Conservation (phyloP, 2,888 invertebrate species). For the Pomacea canaliculata region DNA sequence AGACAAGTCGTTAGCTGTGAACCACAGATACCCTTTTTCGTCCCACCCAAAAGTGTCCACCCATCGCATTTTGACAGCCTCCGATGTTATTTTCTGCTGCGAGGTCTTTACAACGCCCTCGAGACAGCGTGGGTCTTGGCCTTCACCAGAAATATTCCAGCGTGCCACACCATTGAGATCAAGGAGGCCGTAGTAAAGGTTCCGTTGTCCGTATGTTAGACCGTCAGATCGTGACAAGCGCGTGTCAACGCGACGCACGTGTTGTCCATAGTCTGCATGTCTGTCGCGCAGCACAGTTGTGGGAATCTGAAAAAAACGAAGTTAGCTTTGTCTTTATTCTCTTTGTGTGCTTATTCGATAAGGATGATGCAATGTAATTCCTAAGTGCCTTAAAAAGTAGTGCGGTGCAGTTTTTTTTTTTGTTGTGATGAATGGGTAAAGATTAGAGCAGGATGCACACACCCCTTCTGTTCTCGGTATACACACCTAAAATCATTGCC, state of each 20-base stretch:
- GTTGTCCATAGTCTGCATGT: conserved; percentile 14
- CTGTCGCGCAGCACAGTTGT: conserved; percentile 41
- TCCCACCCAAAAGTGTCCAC: conserved; percentile 51
- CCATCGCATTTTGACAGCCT: conserved; percentile 49
- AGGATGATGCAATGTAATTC: too few species aligned
- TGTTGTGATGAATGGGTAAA: too few species aligned
- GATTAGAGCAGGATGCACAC: too few species aligned
- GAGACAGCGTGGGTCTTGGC: conserved; percentile 32
- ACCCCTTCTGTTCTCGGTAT: too few species aligned
- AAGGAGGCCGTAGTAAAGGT: conserved; percentile 49
- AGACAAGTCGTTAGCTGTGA: conserved; percentile 50
- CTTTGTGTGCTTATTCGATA: too few species aligned
- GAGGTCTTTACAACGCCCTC: conserved; percentile 37
- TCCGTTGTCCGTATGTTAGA: conserved; percentile 44
- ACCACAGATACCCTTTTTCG: conserved; percentile 50
- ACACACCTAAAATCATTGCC: too few species aligned
- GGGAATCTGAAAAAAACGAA: conserved; percentile 36
- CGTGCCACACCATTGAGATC: conserved; percentile 45
- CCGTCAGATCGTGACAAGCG: conserved; percentile 49
- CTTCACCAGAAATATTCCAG: conserved; percentile 39
- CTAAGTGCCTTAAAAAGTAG: too few species aligned
- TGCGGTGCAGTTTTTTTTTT: too few species aligned
- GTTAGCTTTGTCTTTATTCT: neutral
- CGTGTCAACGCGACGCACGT: conserved; percentile 42
- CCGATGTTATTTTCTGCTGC: conserved; percentile 22